Evolutionary conservation across 2,113 vertebrate species (phyloP), one percentile per base, ranked within the genome.

Genomic region (Megaceryle maxima): DNA sequence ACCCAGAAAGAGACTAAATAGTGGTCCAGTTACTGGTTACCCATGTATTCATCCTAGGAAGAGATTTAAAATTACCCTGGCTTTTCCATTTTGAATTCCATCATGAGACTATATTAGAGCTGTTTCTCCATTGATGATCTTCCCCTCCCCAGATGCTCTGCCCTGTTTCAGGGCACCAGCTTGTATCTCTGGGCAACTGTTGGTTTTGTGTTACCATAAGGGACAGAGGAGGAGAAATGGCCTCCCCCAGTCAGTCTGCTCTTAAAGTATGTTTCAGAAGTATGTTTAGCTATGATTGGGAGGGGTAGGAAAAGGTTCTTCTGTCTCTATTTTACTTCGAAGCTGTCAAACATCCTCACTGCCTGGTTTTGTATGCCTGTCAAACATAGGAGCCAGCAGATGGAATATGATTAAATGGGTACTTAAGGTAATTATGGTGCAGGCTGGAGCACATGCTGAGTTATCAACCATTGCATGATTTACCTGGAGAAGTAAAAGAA

Each of bases 391-490:
- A 88, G 48, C 50, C 50, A 64, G 89, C 35, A 56, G 76, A 67
- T 55, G 73, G 62, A 90, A 87, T 88, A 37, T 78, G 74, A 75
- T 73, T 73, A 88, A 94, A 95, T 28, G 84, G 28, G 75, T 68
- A 64, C 92, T 90, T 94, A 87, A 95, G 68, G 86, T 87, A 97
- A 94, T 90, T 92, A 88, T 51, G 50, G 50, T 20, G 46, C 46
- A 46, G 19, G 94, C 91, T 97, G 77, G 69, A 93, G 91, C 96
- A 91, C 43, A 91, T 67, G 67, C 74, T 77, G 67, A 67, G 78
- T 95, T 92, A 88, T 96, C 94, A 93, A 48, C 93, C 87, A 87
- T 25, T 87, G 35, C 63, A 59, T 64, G 88, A 82, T 77, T 51
- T 75, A 62, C 55, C 50, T 63, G 59, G n/a, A 66, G 70, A 90